Percentiles rank a stretch among this genome's conserved stretches.
Conservation (phyloP, 2,797 vertebrate genomes). For the Rhinoraja longicauda region DNA sequence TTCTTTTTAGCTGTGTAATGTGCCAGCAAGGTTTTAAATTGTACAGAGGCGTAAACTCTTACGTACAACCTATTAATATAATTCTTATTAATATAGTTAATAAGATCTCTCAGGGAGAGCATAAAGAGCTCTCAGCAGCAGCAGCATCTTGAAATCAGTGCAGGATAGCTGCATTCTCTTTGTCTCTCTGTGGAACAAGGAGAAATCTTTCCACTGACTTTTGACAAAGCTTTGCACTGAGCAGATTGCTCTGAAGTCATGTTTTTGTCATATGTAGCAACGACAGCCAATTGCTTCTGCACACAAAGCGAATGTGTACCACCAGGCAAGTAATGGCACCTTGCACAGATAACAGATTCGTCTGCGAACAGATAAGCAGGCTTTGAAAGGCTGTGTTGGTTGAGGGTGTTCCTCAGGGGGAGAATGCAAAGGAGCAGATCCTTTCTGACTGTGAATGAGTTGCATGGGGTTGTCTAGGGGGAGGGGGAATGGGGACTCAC, state of each 20-base stretch:
- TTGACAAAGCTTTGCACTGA: not conserved
- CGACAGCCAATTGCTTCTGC: not conserved
- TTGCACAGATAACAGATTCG: conserved; percentile 1
- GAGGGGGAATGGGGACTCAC: not conserved
- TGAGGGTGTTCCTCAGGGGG: not conserved
- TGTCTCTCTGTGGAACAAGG: not conserved
- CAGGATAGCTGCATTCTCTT: not conserved
- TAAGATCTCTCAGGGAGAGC: too few species aligned
- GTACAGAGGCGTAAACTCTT: too few species aligned
- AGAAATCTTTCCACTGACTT: not conserved
- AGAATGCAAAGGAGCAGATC: not conserved
- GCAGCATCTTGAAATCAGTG: not conserved
- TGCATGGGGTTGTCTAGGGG: not conserved
- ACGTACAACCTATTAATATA: too few species aligned
- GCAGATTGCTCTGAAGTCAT: not conserved
- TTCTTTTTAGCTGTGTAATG: too few species aligned
- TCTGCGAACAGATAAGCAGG: not conserved
- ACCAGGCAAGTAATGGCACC: not conserved
- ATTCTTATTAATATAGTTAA: too few species aligned
- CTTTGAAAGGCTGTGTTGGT: not conserved
- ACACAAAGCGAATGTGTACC: not conserved
- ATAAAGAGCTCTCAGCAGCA: too few species aligned
- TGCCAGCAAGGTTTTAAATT: too few species aligned
- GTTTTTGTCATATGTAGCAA: not conserved
- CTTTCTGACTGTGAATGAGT: not conserved